phyloP scores from a whole-genome alignment of 2,113 vertebrate species.

The Empidonax alnorum region DNA sequence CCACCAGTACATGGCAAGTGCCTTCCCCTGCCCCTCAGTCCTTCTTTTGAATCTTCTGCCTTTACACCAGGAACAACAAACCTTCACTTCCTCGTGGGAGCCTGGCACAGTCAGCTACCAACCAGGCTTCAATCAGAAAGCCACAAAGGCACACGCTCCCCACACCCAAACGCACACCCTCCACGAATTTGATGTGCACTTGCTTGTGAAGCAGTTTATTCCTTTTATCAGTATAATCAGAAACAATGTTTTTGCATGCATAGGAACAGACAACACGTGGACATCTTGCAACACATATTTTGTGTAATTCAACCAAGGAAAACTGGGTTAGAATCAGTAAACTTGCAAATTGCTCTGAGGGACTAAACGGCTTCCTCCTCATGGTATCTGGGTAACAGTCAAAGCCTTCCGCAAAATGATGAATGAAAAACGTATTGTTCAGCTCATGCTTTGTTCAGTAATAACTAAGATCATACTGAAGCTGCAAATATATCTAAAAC shows the following conservation, averaged over 20 bases:
- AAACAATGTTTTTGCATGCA: neutral
- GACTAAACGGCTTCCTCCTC: neutral
- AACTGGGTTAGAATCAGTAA: neutral
- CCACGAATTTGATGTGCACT: accelerated
- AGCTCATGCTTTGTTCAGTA: neutral
- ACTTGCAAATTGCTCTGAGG: neutral
- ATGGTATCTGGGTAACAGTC: neutral
- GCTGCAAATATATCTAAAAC: neutral
- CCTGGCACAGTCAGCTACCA: neutral
- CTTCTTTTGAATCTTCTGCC: neutral
- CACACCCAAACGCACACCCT: neutral
- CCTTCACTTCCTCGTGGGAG: accelerated
- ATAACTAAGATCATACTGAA: neutral
- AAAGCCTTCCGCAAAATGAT: neutral
- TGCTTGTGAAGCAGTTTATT: neutral
- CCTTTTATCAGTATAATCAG: neutral
- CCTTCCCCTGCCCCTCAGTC: neutral
- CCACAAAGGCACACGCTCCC: neutral
- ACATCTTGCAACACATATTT: neutral
- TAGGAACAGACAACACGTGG: accelerated
- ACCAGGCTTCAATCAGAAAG: neutral
- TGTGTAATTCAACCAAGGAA: neutral
- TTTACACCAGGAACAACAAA: neutral
- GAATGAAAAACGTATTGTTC: neutral
- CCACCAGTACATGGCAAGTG: accelerated